phyloP scores from a whole-genome alignment of 2,888 invertebrate genomes.

The Chloromyia formosa region DNA sequence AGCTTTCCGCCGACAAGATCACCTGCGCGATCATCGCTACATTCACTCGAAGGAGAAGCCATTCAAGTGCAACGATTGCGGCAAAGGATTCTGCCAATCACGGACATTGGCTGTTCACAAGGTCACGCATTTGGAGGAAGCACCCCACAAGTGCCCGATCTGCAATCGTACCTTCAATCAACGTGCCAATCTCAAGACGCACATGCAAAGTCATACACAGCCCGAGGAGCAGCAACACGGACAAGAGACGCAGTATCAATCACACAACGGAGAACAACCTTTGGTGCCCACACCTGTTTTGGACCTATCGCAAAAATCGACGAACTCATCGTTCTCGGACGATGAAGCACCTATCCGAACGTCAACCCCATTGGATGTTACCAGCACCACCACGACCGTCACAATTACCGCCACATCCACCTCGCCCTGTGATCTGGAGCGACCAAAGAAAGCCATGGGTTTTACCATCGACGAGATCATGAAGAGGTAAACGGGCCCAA shows the following conservation, averaged over 20 bases:
- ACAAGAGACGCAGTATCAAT: slow-evolving; percentile 48
- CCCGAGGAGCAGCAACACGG: slow-evolving; percentile 35
- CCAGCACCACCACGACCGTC: slow-evolving; percentile 51
- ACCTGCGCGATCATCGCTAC: slow-evolving; percentile 91
- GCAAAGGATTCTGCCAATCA: slow-evolving; percentile 98
- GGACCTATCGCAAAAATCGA: slow-evolving; percentile 67
- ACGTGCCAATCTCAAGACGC: slow-evolving; percentile 90
- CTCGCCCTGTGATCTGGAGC: slow-evolving; percentile 10
- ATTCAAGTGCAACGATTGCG: slow-evolving; percentile 95
- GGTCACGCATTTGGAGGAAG: slow-evolving; percentile 92
- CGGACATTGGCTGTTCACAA: slow-evolving; percentile 95
- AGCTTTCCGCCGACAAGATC: slow-evolving; percentile 94
- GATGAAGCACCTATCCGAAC: slow-evolving; percentile 52
- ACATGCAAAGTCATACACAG: slow-evolving; percentile 82
- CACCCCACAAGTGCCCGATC: slow-evolving; percentile 90
- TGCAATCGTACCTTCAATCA: slow-evolving; percentile 92
- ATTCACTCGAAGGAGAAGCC: slow-evolving; percentile 99
- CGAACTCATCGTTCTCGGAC: slow-evolving; percentile 49
- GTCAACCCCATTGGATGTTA: slow-evolving; percentile 54
- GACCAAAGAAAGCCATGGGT: slow-evolving; percentile 70
- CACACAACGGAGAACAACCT: slow-evolving; percentile 51
- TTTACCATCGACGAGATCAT: slow-evolving; percentile 91
- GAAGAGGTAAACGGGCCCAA: slow-evolving; percentile 72
- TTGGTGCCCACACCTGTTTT: slow-evolving; percentile 59
- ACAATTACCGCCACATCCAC: neutral